Conservation (phyloP, 2,888 invertebrate genomes). For the Tubulanus polymorphus region DNA sequence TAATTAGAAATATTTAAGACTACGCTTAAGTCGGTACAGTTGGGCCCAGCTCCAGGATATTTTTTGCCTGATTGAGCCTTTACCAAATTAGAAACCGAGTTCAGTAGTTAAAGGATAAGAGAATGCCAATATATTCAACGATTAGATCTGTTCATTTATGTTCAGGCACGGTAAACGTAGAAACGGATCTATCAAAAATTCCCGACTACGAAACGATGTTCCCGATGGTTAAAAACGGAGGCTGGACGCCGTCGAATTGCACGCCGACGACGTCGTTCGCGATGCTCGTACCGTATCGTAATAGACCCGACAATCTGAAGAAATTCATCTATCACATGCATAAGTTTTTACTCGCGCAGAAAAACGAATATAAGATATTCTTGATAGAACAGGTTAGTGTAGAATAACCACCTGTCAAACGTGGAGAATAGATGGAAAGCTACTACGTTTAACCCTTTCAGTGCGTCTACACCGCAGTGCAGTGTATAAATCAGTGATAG, state of each 20-base stretch:
- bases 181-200: not conserved
- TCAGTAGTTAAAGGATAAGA: no score
- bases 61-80: no score
- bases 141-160: not conserved
- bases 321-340: not conserved
- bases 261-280: not conserved
- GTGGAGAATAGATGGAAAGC: no score
- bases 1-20: no score
- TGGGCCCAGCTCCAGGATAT: no score
- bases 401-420: no score
- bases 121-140: no score
- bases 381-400: not conserved
- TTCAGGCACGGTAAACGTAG: not conserved
- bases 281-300: not conserved
- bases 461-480: no score
- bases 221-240: not conserved
- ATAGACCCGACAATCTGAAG: not conserved
- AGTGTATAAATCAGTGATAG: no score
- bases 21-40: no score
- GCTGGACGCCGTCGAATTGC: not conserved
- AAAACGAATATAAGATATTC: not conserved
- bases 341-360: not conserved
- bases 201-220: not conserved
- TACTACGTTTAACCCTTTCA: no score
- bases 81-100: no score